Evolutionary conservation across 2,113 vertebrate species (phyloP), one percentile per base, ranked within the genome.

Genomic region (Sinocyclocheilus rhinocerous): DNA sequence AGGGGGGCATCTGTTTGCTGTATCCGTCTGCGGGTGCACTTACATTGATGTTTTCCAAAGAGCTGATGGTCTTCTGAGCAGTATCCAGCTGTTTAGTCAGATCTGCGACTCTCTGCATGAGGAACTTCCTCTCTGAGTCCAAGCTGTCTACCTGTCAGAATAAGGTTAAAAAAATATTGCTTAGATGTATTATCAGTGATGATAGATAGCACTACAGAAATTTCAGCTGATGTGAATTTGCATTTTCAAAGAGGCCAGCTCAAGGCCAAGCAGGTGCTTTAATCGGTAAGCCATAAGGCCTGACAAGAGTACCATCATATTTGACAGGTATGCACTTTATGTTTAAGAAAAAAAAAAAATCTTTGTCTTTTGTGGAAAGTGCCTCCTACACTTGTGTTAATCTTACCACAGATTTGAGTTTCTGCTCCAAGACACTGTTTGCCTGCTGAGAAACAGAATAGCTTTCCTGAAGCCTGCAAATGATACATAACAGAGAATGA

Each of bases 11-110:
- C 36, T n/a, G 16, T 78, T 36, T 39, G 52, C 20, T 76, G 45
- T 16, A 50, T 70, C 8, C 65, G 6, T 84, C 39, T 24, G n/a
- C 24, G 33, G 1, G 55, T 22, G 29, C 89, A 79, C 95, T 95
- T 90, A 96, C 96, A 78, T 95, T 96, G 18, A 95, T 93, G 88
- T 92, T 95, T 87, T 96, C 94, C 90, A 95, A 85, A 1, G 92
- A 90, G 26, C 88, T 87, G 6, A 96, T 94, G 84, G 93, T 94
- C 69, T 90, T 94, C 90, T 94, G 93, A 29, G 94, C 93, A 0
- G 90, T 87, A 29, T 93, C 91, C 84, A 96, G 90, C 85, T 94
- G 93, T 45, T 92, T 92, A 84, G 85, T 94, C 78, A 96, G 90
- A 84, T 96, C 93, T 5, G 91, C 92, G 55, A 95, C 93, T 6